Evolutionary conservation across 2,888 invertebrate species (phyloP).

Genomic region (Chloromyia formosa): DNA sequence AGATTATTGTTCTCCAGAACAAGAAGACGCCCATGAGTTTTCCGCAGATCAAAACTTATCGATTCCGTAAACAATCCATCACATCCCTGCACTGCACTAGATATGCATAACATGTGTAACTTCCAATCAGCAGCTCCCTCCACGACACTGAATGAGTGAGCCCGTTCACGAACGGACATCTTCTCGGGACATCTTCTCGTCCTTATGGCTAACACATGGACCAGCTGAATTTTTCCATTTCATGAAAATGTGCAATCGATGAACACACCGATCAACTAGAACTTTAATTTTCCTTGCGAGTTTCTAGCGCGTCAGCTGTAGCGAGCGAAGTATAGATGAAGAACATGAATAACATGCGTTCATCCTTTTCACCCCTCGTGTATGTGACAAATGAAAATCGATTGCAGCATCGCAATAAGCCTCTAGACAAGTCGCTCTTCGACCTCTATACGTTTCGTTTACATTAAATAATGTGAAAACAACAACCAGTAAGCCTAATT

Average conservation of each 20-base stretch:
- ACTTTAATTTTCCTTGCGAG: background rate
- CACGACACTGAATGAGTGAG: background rate
- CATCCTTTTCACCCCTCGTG: background rate
- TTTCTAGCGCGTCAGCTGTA: background rate
- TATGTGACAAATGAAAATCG: too few relatives aligned
- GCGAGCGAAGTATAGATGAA: background rate
- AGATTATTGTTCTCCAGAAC: too few relatives aligned
- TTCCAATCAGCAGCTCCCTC: too few relatives aligned
- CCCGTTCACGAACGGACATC: background rate
- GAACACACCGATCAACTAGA: background rate
- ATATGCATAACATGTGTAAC: background rate
- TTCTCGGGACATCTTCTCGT: background rate
- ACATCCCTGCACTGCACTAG: conserved; percentile 4
- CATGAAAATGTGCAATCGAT: background rate
- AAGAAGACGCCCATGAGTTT: too few relatives aligned
- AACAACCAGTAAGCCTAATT: too few relatives aligned
- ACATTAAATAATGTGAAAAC: too few relatives aligned
- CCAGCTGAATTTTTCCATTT: conserved; percentile 2
- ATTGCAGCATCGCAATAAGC: background rate
- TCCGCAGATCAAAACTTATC: too few relatives aligned
- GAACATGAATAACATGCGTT: background rate
- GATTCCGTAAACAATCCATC: background rate
- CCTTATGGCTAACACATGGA: background rate
- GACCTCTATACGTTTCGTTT: too few relatives aligned
- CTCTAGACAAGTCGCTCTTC: background rate